Evolutionary conservation across 2,113 vertebrate species (phyloP).

Genomic region (Naja naja): DNA sequence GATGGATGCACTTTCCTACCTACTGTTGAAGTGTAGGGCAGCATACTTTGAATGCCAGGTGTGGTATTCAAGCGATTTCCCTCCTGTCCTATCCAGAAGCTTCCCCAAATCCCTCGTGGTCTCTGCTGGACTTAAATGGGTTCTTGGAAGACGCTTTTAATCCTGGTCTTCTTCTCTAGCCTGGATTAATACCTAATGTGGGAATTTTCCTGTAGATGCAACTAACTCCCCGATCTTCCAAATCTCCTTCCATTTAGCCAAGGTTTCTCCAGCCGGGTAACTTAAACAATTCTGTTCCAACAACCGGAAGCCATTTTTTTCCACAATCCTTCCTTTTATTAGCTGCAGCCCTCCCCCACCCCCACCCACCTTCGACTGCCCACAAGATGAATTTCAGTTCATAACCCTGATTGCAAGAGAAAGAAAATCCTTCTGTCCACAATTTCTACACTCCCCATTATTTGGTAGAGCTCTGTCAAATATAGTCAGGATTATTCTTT

Average conservation of each 20-base stretch:
- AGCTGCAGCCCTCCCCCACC: neutral
- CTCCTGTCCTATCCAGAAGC: neutral
- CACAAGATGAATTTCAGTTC: neutral
- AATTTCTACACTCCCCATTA: neutral
- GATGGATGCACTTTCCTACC: neutral
- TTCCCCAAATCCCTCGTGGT: neutral
- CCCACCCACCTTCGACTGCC: neutral
- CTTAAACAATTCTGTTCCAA: neutral
- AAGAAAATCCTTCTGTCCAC: neutral
- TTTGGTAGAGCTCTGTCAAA: neutral
- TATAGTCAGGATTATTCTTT: neutral
- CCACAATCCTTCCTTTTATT: neutral
- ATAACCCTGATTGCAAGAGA: neutral
- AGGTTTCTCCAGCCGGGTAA: neutral
- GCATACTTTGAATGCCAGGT: neutral
- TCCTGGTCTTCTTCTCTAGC: neutral
- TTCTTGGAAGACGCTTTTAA: neutral
- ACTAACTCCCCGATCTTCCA: neutral
- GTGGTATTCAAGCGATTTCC: neutral
- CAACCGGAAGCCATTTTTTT: neutral
- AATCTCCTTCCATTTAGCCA: neutral
- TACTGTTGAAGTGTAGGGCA: neutral
- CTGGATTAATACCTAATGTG: neutral
- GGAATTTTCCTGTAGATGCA: neutral
- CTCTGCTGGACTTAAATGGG: neutral